Conservation (phyloP, 1,140 invertebrate species). For the Theocolax elegans region DNA sequence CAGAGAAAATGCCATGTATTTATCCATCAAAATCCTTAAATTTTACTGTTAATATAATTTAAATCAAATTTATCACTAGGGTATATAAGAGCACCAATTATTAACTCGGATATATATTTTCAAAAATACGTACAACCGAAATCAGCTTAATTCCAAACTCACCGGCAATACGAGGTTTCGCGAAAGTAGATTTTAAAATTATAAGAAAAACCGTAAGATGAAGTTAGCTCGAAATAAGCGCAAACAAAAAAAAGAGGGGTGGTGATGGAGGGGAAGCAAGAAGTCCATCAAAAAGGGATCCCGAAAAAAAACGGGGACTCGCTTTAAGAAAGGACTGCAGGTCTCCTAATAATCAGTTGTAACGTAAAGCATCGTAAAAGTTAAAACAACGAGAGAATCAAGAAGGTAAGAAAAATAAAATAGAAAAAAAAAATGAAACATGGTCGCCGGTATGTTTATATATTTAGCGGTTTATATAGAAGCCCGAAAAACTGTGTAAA, state of each 20-base stretch:
- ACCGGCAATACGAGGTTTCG: too few relatives aligned
- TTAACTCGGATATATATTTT: too few relatives aligned
- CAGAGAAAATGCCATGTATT: too few relatives aligned
- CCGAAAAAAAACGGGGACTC: neutral
- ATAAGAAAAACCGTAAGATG: neutral
- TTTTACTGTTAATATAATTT: too few relatives aligned
- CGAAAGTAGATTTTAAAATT: too few relatives aligned
- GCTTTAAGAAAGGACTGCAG: conserved; percentile 45
- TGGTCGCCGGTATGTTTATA: conserved; percentile 52
- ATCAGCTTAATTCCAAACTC: too few relatives aligned
- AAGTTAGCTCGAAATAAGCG: neutral
- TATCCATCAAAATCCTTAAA: too few relatives aligned
- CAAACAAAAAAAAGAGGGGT: conserved; percentile 5
- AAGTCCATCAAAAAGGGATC: neutral
- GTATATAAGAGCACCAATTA: too few relatives aligned
- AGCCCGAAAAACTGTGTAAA: conserved; percentile 9
- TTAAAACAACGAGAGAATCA: conserved; percentile 64
- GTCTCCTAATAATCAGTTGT: conserved; percentile 67
- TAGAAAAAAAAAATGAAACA: too few relatives aligned
- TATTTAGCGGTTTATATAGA: conserved; percentile 47
- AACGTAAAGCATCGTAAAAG: conserved; percentile 66
- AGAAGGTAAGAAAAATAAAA: conserved; percentile 39
- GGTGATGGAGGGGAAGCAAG: conserved; percentile 22
- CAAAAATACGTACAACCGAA: too few relatives aligned
- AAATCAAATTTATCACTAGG: too few relatives aligned